Evolutionary conservation across 2,113 vertebrate species (phyloP).

Genomic region (Dascyllus trimaculatus): DNA sequence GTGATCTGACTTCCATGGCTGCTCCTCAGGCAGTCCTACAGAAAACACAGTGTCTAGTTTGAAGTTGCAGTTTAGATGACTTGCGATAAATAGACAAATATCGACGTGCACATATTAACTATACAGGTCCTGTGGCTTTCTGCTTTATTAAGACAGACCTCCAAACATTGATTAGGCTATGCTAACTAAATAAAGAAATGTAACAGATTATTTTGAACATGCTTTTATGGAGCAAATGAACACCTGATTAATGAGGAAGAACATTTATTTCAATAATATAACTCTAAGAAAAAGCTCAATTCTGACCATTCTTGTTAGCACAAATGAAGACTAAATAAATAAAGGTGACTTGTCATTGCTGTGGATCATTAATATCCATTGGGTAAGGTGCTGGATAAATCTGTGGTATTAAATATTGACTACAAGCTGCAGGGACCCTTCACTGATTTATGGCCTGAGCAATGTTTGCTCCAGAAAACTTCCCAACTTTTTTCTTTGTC

Average conservation of each 20-base stretch:
- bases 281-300: background rate
- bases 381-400: conserved; percentile 25
- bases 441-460: conserved; percentile 55
- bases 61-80: too few relatives aligned
- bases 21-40: background rate
- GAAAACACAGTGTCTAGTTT: background rate
- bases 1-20: background rate
- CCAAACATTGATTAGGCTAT: too few relatives aligned
- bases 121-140: too few relatives aligned
- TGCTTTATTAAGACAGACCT: too few relatives aligned
- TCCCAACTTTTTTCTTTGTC: conserved; percentile 51
- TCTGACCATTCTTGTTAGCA: background rate
- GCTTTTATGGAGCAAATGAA: too few relatives aligned
- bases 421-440: conserved; percentile 51
- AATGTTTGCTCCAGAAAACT: conserved; percentile 42
- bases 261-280: too few relatives aligned
- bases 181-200: too few relatives aligned
- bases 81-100: too few relatives aligned
- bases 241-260: too few relatives aligned
- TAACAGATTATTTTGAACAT: too few relatives aligned
- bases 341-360: conserved; percentile 17
- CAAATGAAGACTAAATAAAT: conserved; percentile 6
- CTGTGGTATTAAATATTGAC: conserved; percentile 67
- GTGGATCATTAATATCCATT: conserved; percentile 40
- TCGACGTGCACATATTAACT: too few relatives aligned